These are phyloP conservation scores for Zygaena filipendulae DNA, from an alignment of 2,888 invertebrate species.

Conservation along the genomic window DNA sequence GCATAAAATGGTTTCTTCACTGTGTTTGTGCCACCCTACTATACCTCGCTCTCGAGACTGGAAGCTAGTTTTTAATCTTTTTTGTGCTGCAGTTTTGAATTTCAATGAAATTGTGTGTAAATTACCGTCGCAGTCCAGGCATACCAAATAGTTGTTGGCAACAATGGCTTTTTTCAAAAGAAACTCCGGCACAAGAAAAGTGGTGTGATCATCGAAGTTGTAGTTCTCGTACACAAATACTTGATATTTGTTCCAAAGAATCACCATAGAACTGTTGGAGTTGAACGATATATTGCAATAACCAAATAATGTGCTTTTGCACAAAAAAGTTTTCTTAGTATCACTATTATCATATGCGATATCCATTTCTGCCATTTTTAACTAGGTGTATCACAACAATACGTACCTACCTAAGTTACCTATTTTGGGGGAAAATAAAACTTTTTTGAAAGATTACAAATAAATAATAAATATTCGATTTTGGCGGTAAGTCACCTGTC, in stretches of 20 bases:
- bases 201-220: conserved; percentile 24
- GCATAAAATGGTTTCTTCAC: conserved; percentile 24
- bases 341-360: conserved; percentile 16
- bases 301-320: conserved; percentile 22
- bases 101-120: conserved; percentile 34
- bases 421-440: too few relatives aligned
- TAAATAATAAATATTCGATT: too few relatives aligned
- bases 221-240: conserved; percentile 38
- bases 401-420: too few relatives aligned
- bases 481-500: too few relatives aligned
- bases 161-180: conserved; percentile 28
- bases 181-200: conserved; percentile 32
- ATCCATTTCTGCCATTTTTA: conserved; percentile 26
- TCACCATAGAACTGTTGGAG: conserved; percentile 21
- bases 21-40: conserved; percentile 18
- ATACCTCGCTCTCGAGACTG: conserved; percentile 25
- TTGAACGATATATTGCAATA: conserved; percentile 33
- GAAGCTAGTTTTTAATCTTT: conserved; percentile 28
- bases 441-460: too few relatives aligned
- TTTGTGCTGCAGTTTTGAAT: conserved; percentile 33
- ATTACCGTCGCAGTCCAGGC: conserved; percentile 34
- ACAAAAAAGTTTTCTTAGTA: conserved; percentile 28
- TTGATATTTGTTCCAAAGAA: conserved; percentile 53
- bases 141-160: conserved; percentile 32
- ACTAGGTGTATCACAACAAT: too few relatives aligned